Evolutionary conservation across 2,113 vertebrate genomes (phyloP).

Genomic region (Laticauda colubrina): DNA sequence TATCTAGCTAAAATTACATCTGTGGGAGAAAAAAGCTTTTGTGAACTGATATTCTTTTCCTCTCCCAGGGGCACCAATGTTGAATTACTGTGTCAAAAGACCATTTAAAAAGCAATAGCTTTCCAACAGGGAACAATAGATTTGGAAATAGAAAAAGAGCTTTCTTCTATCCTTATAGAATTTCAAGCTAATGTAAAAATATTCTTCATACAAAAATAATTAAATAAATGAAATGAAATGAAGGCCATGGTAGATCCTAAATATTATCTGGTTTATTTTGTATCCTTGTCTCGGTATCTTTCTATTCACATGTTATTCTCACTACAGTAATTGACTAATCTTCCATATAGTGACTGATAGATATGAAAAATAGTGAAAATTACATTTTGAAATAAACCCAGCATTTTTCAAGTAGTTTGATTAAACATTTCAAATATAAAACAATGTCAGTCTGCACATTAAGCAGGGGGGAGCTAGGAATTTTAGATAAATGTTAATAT

Average conservation of each 20-base stretch:
- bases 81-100: neutral
- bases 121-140: neutral
- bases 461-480: neutral
- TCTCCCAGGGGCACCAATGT: neutral
- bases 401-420: neutral
- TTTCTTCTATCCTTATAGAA: neutral
- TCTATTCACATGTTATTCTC: neutral
- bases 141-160: neutral
- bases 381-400: constrained; percentile 12
- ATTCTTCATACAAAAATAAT: neutral
- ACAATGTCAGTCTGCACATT: neutral
- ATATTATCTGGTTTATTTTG: neutral
- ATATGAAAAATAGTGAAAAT: neutral
- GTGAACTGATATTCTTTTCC: no score
- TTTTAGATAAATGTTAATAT: neutral
- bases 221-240: neutral
- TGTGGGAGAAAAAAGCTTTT: neutral
- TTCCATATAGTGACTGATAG: neutral
- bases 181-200: neutral
- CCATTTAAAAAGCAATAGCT: neutral
- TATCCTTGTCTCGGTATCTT: neutral
- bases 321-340: neutral
- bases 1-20: neutral
- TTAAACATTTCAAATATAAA: neutral
- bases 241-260: neutral